Evolutionary conservation across 2,888 invertebrate genomes (phyloP).

Genomic region (Rugalucina vietnamica): DNA sequence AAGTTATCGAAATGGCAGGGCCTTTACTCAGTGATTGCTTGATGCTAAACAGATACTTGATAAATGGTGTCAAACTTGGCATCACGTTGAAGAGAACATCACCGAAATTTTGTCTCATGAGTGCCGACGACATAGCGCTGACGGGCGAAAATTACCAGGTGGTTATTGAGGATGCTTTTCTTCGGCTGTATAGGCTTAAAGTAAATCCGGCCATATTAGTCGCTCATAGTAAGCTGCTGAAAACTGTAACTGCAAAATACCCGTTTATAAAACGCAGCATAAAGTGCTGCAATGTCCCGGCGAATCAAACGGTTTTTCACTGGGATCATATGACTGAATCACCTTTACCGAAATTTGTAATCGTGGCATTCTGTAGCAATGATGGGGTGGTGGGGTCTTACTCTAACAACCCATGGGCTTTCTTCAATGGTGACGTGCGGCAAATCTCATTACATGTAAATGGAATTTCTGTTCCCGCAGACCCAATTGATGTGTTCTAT

Average conservation of each 20-base stretch:
- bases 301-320: constrained; percentile 13
- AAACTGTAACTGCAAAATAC: constrained; percentile 15
- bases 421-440: neutral
- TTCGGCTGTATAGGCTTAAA: constrained; percentile 14
- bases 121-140: neutral
- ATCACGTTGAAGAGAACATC: constrained; percentile 1
- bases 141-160: constrained; percentile 18
- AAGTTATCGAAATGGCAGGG: constrained; percentile 13
- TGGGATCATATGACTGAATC: constrained; percentile 23
- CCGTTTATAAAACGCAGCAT: constrained; percentile 2
- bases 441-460: neutral
- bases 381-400: neutral
- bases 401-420: neutral
- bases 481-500: neutral
- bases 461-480: neutral
- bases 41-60: constrained; percentile 24
- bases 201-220: constrained; percentile 20
- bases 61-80: constrained; percentile 2
- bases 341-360: constrained; percentile 16
- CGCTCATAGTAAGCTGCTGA: constrained; percentile 19
- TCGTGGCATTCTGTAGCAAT: constrained; percentile 19
- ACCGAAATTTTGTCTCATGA: constrained; percentile 14
- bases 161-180: constrained; percentile 21
- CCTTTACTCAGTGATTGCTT: constrained; percentile 10
- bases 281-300: constrained; percentile 9